Evolutionary conservation across 2,113 vertebrate species (phyloP).

Genomic region (Gallinago undulata): DNA sequence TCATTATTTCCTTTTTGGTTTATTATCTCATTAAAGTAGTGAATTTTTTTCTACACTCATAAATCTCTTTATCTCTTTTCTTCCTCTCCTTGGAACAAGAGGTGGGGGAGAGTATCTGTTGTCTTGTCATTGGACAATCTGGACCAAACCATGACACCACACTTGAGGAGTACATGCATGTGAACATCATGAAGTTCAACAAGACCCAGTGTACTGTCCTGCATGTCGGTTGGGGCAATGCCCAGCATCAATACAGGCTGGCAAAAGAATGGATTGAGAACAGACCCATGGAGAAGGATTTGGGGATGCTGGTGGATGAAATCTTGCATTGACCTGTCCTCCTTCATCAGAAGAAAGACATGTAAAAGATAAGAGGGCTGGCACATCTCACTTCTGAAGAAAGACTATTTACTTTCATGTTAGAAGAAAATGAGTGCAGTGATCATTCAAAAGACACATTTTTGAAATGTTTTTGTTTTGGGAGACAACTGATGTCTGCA

Average conservation of each 20-base stretch:
- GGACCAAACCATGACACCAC: too few species aligned
- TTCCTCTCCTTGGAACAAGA: too few species aligned
- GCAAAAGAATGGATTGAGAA: not conserved
- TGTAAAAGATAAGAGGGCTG: not conserved
- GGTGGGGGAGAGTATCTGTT: too few species aligned
- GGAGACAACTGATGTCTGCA: not conserved
- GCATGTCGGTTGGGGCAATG: fast-evolving
- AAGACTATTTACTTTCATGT: not conserved
- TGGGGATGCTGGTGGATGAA: not conserved
- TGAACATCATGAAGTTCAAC: not conserved
- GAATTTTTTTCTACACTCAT: too few species aligned
- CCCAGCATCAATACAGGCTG: not conserved
- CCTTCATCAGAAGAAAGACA: not conserved
- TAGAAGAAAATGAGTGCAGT: not conserved
- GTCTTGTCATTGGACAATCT: too few species aligned
- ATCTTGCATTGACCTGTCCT: not conserved
- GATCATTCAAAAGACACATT: not conserved
- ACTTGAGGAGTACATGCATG: not conserved
- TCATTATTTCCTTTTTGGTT: too few species aligned
- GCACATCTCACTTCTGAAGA: not conserved
- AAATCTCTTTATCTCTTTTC: too few species aligned
- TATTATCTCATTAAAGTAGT: too few species aligned
- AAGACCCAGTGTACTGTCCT: fast-evolving
- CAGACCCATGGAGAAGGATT: not conserved
- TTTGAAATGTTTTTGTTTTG: not conserved